Base-by-base conservation (phyloP, 2,797 vertebrate genomes). In the Diglossa cyanea region DNA sequence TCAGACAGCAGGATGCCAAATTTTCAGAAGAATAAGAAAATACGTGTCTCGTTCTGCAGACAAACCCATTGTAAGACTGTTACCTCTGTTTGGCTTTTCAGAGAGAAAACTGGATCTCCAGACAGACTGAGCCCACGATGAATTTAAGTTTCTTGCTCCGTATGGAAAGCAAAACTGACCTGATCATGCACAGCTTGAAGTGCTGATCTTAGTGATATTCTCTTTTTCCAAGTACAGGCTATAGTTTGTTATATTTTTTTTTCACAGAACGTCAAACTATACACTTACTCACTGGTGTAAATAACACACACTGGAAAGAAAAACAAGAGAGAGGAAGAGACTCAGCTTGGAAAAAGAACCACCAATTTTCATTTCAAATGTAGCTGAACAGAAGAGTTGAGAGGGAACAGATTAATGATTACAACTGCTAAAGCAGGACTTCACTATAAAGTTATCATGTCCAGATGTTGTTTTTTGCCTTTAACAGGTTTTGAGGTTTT, bases 331-430 rank as follows among this genome's bases (percentile, higher is more conserved):
- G 44, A 91, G 65, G 72, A 93, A 84, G 50, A 87, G 47, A 86
- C 63, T 31, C 66, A 72, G 51, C 88, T 94, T 91, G 91, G 74
- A 93, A 94, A 92, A 86, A 84, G 72, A 80, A 79, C 67, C 50
- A 81, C 50, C 48, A 47, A 53, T 92, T 93, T 97, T 93, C 48
- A 3, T 95, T 86, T 92, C 67, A 94, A 93, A 90, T 82, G 67
- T 75, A 95, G 86, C 90, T 84, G 70, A 86, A 88, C 88, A 92
- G 63, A 61, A 70, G 55, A 76, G 53, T 60, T 82, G 51, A 84
- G 74, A 92, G 45, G 55, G 60, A 87, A 86, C 10, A 72, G 53
- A 88, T 74, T 87, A 86, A 85, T 72, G 68, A 85, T 45, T 65
- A 57, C 25, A 57, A 88, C 37, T 65, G 35, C 54, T 75, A 68